Evolutionary conservation across 2,888 invertebrate species (phyloP), one percentile per base, ranked within the genome.

Genomic region (Brachypalpus laphriformis): DNA sequence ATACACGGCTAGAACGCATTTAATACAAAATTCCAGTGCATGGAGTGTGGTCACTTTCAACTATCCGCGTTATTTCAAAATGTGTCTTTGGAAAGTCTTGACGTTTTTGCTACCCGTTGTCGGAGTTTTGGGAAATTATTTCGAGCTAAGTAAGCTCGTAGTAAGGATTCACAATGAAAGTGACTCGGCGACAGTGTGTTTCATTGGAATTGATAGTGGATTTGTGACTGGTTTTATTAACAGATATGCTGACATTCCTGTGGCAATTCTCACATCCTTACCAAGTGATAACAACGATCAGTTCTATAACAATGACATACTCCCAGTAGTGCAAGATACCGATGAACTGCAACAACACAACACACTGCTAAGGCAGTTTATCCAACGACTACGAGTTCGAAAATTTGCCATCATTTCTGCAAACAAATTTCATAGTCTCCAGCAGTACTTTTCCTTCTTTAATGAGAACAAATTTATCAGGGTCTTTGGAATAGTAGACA

Each of bases 41-140:
- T n/a, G n/a, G n/a, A n/a, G n/a, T n/a, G n/a, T n/a, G n/a, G n/a
- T n/a, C n/a, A n/a, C n/a, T n/a, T n/a, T n/a, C n/a, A n/a, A n/a
- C n/a, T n/a, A n/a, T n/a, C n/a, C n/a, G n/a, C n/a, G n/a, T n/a
- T 40, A 61, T 40, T 45, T 9, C 3, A 37, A 68, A 68, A 81
- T 81, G 81, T 22, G 3, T 8, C 16, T 31, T 11, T 3, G 45
- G 11, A 28, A 4, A 47, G 20, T 54, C 11, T 8, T 61, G 9
- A 20, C 47, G 16, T 16, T 81, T 7, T 18, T 75, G 1, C 25
- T 70, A 14, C 8, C 25, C 3, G 4, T 40, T 1, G 3, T 11
- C 14, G 57, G 51, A 8, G 22, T 9, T 5, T 22, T 22, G 14
- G 70, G 63, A 14, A 14, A 9, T 9, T 7, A 65, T 8, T 1